Evolutionary conservation across 2,888 invertebrate genomes (phyloP).

Genomic region (Zeuzera pyrina): DNA sequence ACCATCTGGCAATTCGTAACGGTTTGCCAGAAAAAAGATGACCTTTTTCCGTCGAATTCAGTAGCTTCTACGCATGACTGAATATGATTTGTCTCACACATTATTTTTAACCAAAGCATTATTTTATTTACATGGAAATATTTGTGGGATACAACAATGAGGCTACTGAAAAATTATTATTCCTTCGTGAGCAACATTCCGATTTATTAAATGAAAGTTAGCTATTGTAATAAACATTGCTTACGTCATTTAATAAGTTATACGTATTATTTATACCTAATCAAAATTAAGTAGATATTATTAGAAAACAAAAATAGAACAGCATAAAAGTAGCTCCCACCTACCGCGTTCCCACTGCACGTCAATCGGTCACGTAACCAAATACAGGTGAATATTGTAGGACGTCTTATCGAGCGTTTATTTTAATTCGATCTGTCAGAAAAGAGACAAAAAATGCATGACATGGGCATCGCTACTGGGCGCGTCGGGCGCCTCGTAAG

Average conservation of each 20-base stretch:
- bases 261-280: slow-evolving; percentile 8
- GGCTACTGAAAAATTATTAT: background rate
- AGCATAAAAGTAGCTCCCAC: slow-evolving; percentile 41
- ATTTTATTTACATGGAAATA: background rate
- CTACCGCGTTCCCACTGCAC: slow-evolving; percentile 63
- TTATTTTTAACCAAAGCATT: background rate
- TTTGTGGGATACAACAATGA: background rate
- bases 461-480: slow-evolving; percentile 53
- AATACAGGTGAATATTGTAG: slow-evolving; percentile 66
- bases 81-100: slow-evolving; percentile 28
- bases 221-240: background rate
- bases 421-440: slow-evolving; percentile 73
- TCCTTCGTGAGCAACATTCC: background rate
- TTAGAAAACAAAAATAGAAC: slow-evolving; percentile 20
- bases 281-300: slow-evolving; percentile 13
- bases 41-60: slow-evolving; percentile 55
- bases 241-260: too few relatives aligned
- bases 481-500: slow-evolving; percentile 30
- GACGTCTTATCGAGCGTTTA: slow-evolving; percentile 70
- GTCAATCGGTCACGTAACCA: slow-evolving; percentile 64
- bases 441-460: slow-evolving; percentile 54
- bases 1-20: slow-evolving; percentile 64
- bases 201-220: background rate
- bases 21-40: slow-evolving; percentile 49
- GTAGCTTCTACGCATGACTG: slow-evolving; percentile 57